Evolutionary conservation across 2,888 invertebrate genomes (phyloP).

Genomic region (Tipula vernalis): DNA sequence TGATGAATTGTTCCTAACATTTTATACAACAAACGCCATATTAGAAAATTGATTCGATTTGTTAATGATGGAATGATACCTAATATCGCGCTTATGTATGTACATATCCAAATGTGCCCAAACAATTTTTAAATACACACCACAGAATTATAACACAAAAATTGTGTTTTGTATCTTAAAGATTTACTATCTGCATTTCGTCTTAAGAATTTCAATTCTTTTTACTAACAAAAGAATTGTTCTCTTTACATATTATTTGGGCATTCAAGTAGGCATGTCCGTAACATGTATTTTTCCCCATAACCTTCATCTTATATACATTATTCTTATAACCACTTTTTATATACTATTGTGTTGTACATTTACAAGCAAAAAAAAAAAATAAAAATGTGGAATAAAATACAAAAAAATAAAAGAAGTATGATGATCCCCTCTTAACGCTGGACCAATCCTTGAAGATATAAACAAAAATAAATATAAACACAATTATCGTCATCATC

Average conservation of each 20-base stretch:
- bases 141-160: background rate
- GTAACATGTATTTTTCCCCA: background rate
- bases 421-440: background rate
- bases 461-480: background rate
- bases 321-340: background rate
- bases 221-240: background rate
- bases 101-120: too few relatives aligned
- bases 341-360: background rate
- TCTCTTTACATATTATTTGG: background rate
- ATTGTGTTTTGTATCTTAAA: background rate
- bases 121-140: background rate
- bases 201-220: background rate
- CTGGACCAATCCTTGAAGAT: background rate
- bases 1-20: too few relatives aligned
- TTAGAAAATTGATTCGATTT: too few relatives aligned
- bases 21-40: too few relatives aligned
- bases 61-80: too few relatives aligned
- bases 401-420: background rate
- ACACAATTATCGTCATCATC: background rate
- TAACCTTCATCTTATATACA: background rate
- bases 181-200: background rate
- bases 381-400: background rate
- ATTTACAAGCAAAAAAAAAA: background rate
- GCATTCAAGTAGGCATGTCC: background rate
- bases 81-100: too few relatives aligned